Conservation (phyloP, 2,888 invertebrate genomes). For the Noctuana brunneofusca region DNA sequence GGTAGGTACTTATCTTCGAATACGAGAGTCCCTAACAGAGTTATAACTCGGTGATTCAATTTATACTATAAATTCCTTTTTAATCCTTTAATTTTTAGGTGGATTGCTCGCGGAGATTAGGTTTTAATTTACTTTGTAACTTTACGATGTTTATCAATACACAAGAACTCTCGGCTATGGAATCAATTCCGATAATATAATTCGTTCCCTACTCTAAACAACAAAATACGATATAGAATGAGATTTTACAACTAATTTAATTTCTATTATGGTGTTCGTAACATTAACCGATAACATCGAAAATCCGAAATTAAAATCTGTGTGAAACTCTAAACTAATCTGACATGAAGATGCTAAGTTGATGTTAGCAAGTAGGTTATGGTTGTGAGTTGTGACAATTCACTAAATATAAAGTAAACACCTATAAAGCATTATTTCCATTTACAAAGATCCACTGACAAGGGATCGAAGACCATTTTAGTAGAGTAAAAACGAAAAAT, state of each 20-base stretch:
- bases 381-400: too few relatives aligned
- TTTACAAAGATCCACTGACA: not conserved
- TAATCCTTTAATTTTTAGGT: slow-evolving; percentile 35
- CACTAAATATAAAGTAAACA: too few relatives aligned
- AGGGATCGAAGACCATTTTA: not conserved
- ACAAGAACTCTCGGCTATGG: not conserved
- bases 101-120: slow-evolving; percentile 28
- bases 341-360: too few relatives aligned
- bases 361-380: too few relatives aligned
- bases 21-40: slow-evolving; percentile 26
- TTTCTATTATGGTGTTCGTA: too few relatives aligned
- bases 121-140: slow-evolving; percentile 28
- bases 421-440: not conserved
- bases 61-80: slow-evolving; percentile 29
- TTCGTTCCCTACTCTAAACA: too few relatives aligned
- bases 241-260: too few relatives aligned
- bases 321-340: too few relatives aligned
- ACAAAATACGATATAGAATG: too few relatives aligned
- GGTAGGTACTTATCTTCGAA: slow-evolving; percentile 12
- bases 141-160: slow-evolving; percentile 3
- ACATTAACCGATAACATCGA: too few relatives aligned
- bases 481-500: not conserved
- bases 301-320: too few relatives aligned
- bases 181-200: not conserved
- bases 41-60: slow-evolving; percentile 35